A percentile compares a stretch with the other conserved stretches of the same genome.
These are phyloP conservation scores for Noctuana brunneofusca DNA, from an alignment of 2,888 invertebrate genomes.

Conservation along the genomic window DNA sequence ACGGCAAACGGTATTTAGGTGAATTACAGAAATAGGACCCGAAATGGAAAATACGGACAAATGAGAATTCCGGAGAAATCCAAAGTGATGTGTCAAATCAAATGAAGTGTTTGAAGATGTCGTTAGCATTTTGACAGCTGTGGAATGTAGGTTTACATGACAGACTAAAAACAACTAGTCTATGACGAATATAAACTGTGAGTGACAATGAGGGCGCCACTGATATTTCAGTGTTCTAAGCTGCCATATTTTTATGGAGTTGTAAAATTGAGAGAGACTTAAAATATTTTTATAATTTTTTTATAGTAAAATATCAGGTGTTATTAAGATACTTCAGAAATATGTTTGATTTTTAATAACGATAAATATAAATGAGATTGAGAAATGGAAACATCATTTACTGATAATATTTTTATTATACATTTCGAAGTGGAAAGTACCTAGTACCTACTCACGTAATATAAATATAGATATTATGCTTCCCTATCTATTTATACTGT, in stretches of 20 bases:
- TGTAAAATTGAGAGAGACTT: no score
- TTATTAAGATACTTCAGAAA: no score
- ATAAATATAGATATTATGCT: background rate
- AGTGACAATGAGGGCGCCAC: background rate
- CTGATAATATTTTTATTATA: background rate
- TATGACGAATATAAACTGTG: background rate
- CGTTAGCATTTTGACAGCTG: constrained; percentile 21
- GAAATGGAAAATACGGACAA: constrained; percentile 44
- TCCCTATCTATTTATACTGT: background rate
- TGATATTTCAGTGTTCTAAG: background rate
- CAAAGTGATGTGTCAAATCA: constrained; percentile 58
- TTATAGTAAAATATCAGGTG: no score
- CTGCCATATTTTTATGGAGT: background rate
- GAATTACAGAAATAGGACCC: constrained; percentile 48
- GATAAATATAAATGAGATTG: no score
- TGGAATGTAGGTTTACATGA: background rate
- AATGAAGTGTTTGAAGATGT: constrained; percentile 24
- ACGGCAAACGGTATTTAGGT: constrained; percentile 44
- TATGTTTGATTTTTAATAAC: no score
- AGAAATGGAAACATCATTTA: background rate
- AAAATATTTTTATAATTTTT: no score
- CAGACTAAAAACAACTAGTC: background rate
- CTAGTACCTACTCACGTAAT: constrained; percentile 1
- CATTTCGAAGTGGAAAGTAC: background rate
- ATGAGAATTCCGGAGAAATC: constrained; percentile 44